Percentiles rank a stretch among this genome's conserved stretches.
phyloP scores from a whole-genome alignment of 2,113 vertebrate species.

The Hassar affinis region DNA sequence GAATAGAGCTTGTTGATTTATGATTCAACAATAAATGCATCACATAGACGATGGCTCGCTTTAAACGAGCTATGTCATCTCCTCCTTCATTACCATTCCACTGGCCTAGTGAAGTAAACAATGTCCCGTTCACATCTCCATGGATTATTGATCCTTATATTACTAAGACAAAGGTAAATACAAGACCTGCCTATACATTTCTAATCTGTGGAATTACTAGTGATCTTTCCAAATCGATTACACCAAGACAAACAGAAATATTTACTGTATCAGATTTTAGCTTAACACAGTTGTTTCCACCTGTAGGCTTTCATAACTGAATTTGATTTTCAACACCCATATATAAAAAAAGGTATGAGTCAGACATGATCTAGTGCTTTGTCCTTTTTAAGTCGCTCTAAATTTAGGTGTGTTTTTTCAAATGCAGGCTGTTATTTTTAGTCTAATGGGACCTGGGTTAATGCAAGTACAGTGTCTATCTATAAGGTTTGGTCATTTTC shows the following conservation, averaged over 20 bases:
- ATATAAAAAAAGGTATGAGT: constrained; percentile 42
- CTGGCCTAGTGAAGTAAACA: constrained; percentile 1
- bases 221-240: not conserved
- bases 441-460: constrained; percentile 36
- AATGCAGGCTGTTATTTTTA: constrained; percentile 50
- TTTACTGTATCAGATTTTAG: not conserved
- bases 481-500: not conserved
- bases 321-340: constrained; percentile 39
- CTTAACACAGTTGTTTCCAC: constrained; percentile 13
- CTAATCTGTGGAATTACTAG: not conserved
- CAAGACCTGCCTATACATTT: not conserved
- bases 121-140: constrained; percentile 6
- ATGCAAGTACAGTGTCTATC: constrained; percentile 14
- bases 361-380: constrained; percentile 36
- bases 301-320: constrained; percentile 31
- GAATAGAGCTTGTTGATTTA: constrained; percentile 27
- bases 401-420: constrained; percentile 45
- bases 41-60: constrained; percentile 21
- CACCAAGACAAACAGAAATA: not conserved
- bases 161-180: not conserved
- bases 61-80: constrained; percentile 19
- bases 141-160: constrained; percentile 8
- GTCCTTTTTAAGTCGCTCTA: constrained; percentile 34
- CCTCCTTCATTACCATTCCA: constrained; percentile 3
- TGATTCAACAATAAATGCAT: constrained; percentile 43